Conservation (phyloP, 2,888 invertebrate genomes). For the Drosophila gaucha region DNA sequence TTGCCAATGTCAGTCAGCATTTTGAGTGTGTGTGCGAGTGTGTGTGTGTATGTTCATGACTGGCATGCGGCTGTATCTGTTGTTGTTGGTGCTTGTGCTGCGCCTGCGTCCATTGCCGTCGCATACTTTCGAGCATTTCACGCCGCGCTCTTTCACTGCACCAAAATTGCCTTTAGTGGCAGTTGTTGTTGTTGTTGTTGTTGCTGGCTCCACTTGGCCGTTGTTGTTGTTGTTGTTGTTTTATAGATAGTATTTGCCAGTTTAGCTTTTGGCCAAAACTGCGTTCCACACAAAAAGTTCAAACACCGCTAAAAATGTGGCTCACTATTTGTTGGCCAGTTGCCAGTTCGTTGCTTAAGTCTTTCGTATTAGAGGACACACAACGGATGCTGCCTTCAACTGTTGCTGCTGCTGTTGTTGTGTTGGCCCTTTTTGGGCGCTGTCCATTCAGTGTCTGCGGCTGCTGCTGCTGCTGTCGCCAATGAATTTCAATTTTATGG, state of each 20-base stretch:
- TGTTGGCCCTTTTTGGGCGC: slow-evolving; percentile 22
- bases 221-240: slow-evolving; percentile 35
- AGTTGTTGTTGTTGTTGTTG: slow-evolving; percentile 20
- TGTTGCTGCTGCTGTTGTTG: slow-evolving; percentile 3
- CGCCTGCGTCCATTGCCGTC: slow-evolving; percentile 33
- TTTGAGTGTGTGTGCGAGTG: slow-evolving; percentile 18
- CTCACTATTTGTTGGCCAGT: slow-evolving; percentile 1
- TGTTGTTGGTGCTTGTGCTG: slow-evolving; percentile 13
- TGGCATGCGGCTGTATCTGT: slow-evolving; percentile 62
- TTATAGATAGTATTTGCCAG: slow-evolving; percentile 53
- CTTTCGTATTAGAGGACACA: slow-evolving; percentile 56
- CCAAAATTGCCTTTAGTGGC: slow-evolving; percentile 47
- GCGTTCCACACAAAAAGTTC: slow-evolving; percentile 55
- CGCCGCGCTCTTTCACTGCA: slow-evolving; percentile 59
- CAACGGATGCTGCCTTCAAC: slow-evolving; percentile 14
- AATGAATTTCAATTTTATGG: slow-evolving; percentile 79
- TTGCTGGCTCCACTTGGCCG: slow-evolving; percentile 17
- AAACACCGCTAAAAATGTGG: slow-evolving; percentile 44
- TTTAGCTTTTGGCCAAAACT: slow-evolving; percentile 32
- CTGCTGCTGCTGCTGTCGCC: slow-evolving; percentile 48
- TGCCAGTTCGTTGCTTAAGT: slow-evolving; percentile 70
- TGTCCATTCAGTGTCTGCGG: slow-evolving; percentile 31
- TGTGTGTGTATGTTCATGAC: slow-evolving; percentile 40
- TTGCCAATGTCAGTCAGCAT: slow-evolving; percentile 56
- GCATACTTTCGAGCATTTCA: slow-evolving; percentile 64